A percentile compares a stretch with the other conserved stretches of the same genome.
These are phyloP conservation scores for Bothrops jararaca DNA, from an alignment of 2,113 vertebrate genomes.

Conservation along the genomic window DNA sequence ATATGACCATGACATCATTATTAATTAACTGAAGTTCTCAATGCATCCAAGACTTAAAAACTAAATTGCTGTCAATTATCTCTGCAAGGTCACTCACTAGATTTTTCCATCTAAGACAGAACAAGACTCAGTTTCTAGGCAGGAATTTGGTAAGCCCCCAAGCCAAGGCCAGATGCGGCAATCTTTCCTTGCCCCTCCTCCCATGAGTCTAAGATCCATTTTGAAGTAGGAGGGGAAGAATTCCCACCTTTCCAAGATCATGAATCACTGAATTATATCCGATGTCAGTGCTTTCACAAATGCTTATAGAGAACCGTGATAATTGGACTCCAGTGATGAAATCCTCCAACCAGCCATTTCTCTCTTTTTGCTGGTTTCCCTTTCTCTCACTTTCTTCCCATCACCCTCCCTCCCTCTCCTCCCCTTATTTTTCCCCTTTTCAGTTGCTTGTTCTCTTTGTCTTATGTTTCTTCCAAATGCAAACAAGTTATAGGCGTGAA, in stretches of 20 bases:
- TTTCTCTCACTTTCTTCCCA: background rate
- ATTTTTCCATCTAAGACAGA: background rate
- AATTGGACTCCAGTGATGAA: background rate
- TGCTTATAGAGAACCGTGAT: background rate
- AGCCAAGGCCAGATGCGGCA: background rate
- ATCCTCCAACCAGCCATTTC: background rate
- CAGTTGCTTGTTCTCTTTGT: background rate
- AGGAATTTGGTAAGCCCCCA: background rate
- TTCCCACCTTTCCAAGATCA: background rate
- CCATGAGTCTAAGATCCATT: background rate
- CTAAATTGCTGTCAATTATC: constrained; percentile 33
- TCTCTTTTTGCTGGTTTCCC: background rate
- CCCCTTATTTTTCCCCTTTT: background rate
- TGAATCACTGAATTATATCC: background rate
- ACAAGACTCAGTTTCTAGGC: background rate
- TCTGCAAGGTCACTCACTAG: background rate
- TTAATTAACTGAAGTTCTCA: constrained; percentile 71
- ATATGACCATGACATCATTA: constrained; percentile 70
- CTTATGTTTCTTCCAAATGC: background rate
- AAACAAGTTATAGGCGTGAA: background rate
- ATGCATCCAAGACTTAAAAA: constrained; percentile 64
- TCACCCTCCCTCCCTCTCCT: background rate
- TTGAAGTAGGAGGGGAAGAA: background rate
- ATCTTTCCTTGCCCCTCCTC: background rate
- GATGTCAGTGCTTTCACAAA: background rate